These are phyloP conservation scores for Bagarius yarrelli DNA, from an alignment of 2,113 vertebrate genomes.

Conservation along the genomic window DNA sequence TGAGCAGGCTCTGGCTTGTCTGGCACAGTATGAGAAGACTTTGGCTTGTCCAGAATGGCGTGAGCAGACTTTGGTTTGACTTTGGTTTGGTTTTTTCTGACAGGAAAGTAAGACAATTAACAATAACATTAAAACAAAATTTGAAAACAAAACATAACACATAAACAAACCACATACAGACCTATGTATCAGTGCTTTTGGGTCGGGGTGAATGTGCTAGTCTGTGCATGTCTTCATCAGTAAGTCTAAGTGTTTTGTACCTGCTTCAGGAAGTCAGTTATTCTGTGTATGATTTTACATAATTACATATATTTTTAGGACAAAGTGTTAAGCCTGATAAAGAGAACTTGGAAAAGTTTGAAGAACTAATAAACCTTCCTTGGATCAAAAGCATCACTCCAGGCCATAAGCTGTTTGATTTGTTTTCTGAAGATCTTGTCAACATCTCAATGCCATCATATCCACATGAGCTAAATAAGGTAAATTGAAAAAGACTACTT, in stretches of 20 bases:
- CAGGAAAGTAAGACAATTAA: too few species aligned
- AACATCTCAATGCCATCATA: conserved; percentile 36
- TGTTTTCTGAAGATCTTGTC: conserved; percentile 47
- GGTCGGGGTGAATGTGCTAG: too few species aligned
- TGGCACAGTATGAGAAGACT: too few species aligned
- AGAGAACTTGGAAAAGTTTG: conserved; percentile 31
- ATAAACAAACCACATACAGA: too few species aligned
- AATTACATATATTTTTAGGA: conserved; percentile 17
- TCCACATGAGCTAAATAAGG: conserved; percentile 39
- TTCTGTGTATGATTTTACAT: neutral
- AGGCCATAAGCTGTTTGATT: conserved; percentile 26
- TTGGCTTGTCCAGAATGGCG: too few species aligned
- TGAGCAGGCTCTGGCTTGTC: too few species aligned
- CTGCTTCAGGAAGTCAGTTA: neutral
- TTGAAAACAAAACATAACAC: too few species aligned
- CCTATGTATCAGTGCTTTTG: too few species aligned
- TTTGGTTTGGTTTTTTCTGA: too few species aligned
- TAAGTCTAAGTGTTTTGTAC: neutral
- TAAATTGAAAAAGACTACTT: neutral
- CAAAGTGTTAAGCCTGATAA: conserved; percentile 2
- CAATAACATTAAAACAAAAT: too few species aligned
- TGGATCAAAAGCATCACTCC: conserved; percentile 46
- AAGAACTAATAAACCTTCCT: conserved; percentile 21
- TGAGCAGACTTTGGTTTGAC: too few species aligned
- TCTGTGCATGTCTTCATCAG: too few species aligned